A percentile compares a stretch with the other conserved stretches of the same genome.
phyloP scores from a whole-genome alignment of 2,888 invertebrate species.

The Deroplatys truncata region DNA sequence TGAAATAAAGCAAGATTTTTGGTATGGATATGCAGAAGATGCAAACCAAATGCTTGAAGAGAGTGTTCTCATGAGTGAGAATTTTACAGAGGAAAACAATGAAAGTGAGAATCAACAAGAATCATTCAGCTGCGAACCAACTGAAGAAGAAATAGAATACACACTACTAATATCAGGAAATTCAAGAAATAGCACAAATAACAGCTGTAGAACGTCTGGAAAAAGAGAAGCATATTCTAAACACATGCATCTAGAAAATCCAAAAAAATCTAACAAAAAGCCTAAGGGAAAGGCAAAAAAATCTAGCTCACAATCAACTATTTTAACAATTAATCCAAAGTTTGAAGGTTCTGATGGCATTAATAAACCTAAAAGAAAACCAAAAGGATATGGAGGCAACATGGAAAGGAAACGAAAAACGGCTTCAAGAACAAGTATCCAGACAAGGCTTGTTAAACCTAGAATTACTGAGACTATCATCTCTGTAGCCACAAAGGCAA shows the following conservation, averaged over 20 bases:
- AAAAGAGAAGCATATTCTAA: background rate
- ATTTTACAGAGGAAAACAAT: background rate
- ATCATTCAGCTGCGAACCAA: background rate
- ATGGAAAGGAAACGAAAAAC: background rate
- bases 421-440: background rate
- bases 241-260: background rate
- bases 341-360: background rate
- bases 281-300: background rate
- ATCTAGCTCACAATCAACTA: background rate
- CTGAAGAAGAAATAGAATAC: background rate
- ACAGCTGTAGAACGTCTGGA: background rate
- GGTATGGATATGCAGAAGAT: background rate
- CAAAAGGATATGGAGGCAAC: background rate
- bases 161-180: background rate
- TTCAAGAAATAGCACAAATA: background rate
- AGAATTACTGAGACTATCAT: background rate
- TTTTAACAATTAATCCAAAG: background rate
- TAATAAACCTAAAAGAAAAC: background rate
- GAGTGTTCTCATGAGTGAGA: background rate
- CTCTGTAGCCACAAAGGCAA: background rate
- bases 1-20: background rate
- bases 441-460: background rate
- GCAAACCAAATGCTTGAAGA: background rate
- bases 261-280: background rate
- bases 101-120: background rate